Conservation (phyloP, 1,140 invertebrate species). For the Zaprionus gabonicus region DNA sequence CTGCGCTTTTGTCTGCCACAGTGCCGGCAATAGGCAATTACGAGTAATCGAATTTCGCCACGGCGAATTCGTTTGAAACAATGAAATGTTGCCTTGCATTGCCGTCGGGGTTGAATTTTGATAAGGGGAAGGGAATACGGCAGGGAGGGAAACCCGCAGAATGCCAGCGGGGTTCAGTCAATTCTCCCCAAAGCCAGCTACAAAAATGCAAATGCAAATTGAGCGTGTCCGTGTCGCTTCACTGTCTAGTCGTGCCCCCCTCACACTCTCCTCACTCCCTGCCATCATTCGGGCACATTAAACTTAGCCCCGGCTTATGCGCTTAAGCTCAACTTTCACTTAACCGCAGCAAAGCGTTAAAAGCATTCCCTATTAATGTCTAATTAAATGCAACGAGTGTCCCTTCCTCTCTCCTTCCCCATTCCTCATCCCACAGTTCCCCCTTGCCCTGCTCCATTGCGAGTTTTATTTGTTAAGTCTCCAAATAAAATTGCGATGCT, state of each 20-base stretch:
- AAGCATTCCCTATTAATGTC: slow-evolving; percentile 64
- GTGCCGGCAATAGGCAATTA: slow-evolving; percentile 67
- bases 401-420: too few species aligned
- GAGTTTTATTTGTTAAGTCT: slow-evolving; percentile 31
- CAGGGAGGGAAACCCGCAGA: slow-evolving; percentile 10
- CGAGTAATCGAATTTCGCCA: slow-evolving; percentile 74
- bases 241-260: slow-evolving; percentile 3
- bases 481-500: slow-evolving; percentile 48
- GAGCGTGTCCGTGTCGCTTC: slow-evolving; percentile 36
- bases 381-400: slow-evolving; percentile 72
- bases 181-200: slow-evolving; percentile 18
- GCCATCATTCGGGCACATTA: slow-evolving; percentile 48
- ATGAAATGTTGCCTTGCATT: slow-evolving; percentile 62
- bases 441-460: too few species aligned
- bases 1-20: slow-evolving; percentile 58
- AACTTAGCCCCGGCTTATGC: slow-evolving; percentile 70
- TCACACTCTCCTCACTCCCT: neutral
- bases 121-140: neutral
- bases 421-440: too few species aligned
- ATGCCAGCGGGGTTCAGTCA: slow-evolving; percentile 21
- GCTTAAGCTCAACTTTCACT: slow-evolving; percentile 75
- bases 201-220: slow-evolving; percentile 71
- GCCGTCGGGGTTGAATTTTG: slow-evolving; percentile 28
- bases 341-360: slow-evolving; percentile 65
- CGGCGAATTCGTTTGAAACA: slow-evolving; percentile 71